Evolutionary conservation across 2,113 vertebrate genomes (phyloP), one percentile per base, ranked within the genome.

Genomic region (Aphyosemion australe): DNA sequence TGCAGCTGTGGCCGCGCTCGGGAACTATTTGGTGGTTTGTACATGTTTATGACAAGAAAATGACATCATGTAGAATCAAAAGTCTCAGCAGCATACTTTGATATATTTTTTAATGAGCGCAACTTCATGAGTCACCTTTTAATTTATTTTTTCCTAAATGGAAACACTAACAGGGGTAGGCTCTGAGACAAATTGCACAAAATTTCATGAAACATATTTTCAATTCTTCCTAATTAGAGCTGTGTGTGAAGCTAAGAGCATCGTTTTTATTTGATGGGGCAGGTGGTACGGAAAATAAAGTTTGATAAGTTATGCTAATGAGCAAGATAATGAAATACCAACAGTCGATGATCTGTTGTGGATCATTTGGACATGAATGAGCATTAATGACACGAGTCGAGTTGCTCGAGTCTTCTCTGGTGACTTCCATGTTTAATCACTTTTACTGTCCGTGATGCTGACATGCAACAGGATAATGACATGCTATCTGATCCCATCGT

Each of bases 251-350:
- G 82, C 82, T 80, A 88, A 88, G 79, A 88, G 84, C 87, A 85
- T 84, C 87, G 88, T 84, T 90, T 92, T 87, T 89, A 93, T 93
- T 94, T 94, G 89, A 89, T 82, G 82, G 66, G 77, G 76, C 66
- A 80, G 89, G 78, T 78, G 78, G 75, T 76, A 84, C 83, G 83
- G 84, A 80, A 84, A 88, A 88, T 26, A 0, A 26, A 26, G 26
- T 26, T 88, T 82, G 87, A 90, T 85, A 84, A 87, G 82, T 79
- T 86, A 80, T 78, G 81, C 80, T 86, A 68, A 72, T 73, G 67
- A 73, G 71, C 57, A 67, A 26, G 75, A 52, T 56, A 78, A 78
- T 64, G 58, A 49, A 26, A 26, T 26, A 5, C 26, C 26, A 26
- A 39, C 64, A 79, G 69, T 82, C 55, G 65, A 16, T 61, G 62